Base-by-base conservation (phyloP, 2,888 invertebrate genomes). In the Uropetala carovei region DNA sequence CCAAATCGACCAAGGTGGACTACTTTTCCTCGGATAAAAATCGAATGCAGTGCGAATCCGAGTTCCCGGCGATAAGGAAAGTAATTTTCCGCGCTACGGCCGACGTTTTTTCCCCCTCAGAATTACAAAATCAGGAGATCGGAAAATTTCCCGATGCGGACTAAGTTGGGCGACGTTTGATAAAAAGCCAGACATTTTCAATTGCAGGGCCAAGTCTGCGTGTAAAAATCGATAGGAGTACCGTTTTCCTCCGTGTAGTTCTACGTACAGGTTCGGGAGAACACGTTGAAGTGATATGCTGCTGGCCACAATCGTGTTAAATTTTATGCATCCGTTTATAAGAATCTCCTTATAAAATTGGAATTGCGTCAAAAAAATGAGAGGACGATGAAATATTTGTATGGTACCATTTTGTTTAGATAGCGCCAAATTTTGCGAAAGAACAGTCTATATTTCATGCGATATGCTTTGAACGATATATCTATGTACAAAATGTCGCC, bases 151-250 rank as follows among this genome's bases (percentile, higher is more conserved):
- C 27, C 22, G 75, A 75, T 75, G 27, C 68, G 22, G 75, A 75
- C 75, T 27, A 75, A 75, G 27, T 18, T 75, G 13, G 27, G 75
- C 11, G 27, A 27, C 22, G 75, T 75, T 75, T 75, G 75, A 75
- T 75, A 75, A 75, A n/a, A 75, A 75, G 13, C 75, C 75, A 75
- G 22, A 75, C 75, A 27, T 75, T 75, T 75, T 75, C 75, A 75
- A 75, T 75, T 22, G 75, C 22, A 18, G 27, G 22, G 13, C 75
- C 75, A 22, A 11, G 68, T 18, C 68, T 68, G 68, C 68, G 68
- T 75, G 75, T 27, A 75, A 27, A 27, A 27, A 75, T 75, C 75
- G 13, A 75, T 75, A 75, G 75, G 75, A 75, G 22, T 10, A 27
- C 75, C 22, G 27, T 75, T 75, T 75, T 75, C 75, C 75, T 11